Conservation (phyloP, 2,888 invertebrate species). For the Amorpha juglandis region DNA sequence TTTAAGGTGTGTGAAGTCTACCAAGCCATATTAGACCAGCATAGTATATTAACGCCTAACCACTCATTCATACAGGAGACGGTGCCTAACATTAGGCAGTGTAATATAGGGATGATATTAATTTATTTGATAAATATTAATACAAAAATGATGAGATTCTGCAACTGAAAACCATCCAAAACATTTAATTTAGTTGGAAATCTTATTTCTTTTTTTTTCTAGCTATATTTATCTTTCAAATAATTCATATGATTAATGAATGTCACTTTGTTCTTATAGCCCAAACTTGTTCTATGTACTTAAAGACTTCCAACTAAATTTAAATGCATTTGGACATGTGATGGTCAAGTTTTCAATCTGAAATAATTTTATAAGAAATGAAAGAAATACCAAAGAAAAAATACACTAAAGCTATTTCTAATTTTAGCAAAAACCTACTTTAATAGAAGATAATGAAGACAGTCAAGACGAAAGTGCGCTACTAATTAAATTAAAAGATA, state of each 20-base stretch:
- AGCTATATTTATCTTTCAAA: too few relatives aligned
- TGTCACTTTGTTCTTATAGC: not conserved
- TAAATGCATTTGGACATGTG: slow-evolving; percentile 15
- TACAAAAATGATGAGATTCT: slow-evolving; percentile 58
- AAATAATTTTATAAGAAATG: slow-evolving; percentile 10
- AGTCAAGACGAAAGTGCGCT: slow-evolving; percentile 67
- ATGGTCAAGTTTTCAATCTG: slow-evolving; percentile 29
- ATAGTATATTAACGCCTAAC: too few relatives aligned
- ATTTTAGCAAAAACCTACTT: slow-evolving; percentile 45
- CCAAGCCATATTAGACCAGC: too few relatives aligned
- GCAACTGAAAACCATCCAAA: slow-evolving; percentile 21
- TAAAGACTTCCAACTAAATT: slow-evolving; percentile 20
- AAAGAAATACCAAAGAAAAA: not conserved
- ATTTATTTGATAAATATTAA: too few relatives aligned
- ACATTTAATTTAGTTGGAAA: slow-evolving; percentile 18
- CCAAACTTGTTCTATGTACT: not conserved
- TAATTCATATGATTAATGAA: not conserved
- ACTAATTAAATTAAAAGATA: slow-evolving; percentile 73
- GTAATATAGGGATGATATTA: too few relatives aligned
- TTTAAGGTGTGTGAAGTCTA: too few relatives aligned
- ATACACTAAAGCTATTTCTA: not conserved
- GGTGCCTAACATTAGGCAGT: too few relatives aligned
- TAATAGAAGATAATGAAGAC: slow-evolving; percentile 58
- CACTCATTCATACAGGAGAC: too few relatives aligned
- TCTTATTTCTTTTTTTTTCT: too few relatives aligned